Evolutionary conservation across 2,113 vertebrate genomes (phyloP), one percentile per base, ranked within the genome.

Genomic region (Trinectes maculatus): DNA sequence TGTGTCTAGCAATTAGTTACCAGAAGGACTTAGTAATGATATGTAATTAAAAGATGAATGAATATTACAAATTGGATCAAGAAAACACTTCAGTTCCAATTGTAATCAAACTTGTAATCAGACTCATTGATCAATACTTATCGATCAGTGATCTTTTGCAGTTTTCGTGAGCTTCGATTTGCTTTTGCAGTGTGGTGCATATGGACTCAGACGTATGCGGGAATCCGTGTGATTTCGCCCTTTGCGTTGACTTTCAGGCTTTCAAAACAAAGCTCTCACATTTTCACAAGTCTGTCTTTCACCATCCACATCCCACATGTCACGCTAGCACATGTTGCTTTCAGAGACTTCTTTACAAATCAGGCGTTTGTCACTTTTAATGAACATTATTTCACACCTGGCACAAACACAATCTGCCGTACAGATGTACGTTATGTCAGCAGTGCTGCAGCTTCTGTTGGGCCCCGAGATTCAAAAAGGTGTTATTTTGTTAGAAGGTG

Each of bases 341-440:
- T 83, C 69, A 68, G 61, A 74, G 76, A 74, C 56, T 65, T 63
- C 74, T 83, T 87, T 79, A 51, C 59, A 82, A 87, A 88, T 84
- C 81, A 87, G 85, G 82, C 90, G 84, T 91, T 92, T 91, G 89
- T 90, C 91, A 89, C 83, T 85, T 92, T 87, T 88, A 89, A 91
- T 89, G 89, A 91, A 89, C 71, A 80, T 80, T 82, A 65, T 84
- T 91, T 90, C 85, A 71, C 90, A 90, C 90, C 80, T 85, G 77
- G 74, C 75, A 59, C 52, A 0, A 25, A 74, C 71, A 91, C 86
- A 89, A 82, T 89, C 83, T 89, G 77, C 68, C 42, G 67, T 80
- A 80, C 85, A 89, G 89, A 90, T 80, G 86, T 82, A 72, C 71
- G 63, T 70, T 69, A 71, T 80, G 74, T 69, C 61, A 47, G 66